A percentile compares a stretch with the other conserved stretches of the same genome.
These are phyloP conservation scores for Camponotus floridanus DNA, from an alignment of 1,140 invertebrate genomes.

Conservation along the genomic window DNA sequence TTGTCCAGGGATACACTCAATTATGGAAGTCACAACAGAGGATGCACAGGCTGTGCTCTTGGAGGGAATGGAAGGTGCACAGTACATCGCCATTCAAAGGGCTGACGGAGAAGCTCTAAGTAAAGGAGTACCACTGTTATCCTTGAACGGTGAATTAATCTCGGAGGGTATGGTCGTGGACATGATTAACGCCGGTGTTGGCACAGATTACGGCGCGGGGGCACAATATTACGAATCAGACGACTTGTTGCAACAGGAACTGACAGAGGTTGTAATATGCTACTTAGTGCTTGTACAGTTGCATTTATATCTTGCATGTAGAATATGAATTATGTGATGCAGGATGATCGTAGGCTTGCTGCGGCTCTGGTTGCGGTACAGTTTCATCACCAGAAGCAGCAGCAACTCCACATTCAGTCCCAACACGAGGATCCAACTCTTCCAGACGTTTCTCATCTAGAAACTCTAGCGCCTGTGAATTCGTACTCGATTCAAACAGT, in stretches of 20 bases:
- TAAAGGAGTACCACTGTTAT: conserved; percentile 83
- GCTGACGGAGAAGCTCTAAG: conserved; percentile 82
- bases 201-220: conserved; percentile 79
- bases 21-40: conserved; percentile 82
- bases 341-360: conserved; percentile 86
- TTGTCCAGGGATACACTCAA: conserved; percentile 34
- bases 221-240: conserved; percentile 86
- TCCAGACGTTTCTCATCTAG: conserved; percentile 81
- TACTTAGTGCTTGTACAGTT: neutral
- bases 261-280: conserved; percentile 80
- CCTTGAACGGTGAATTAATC: conserved; percentile 83
- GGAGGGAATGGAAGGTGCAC: conserved; percentile 84
- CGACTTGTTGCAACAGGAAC: conserved; percentile 83
- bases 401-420: conserved; percentile 78
- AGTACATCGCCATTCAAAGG: conserved; percentile 86
- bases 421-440: conserved; percentile 79
- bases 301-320: conserved; percentile 46
- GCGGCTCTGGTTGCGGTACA: conserved; percentile 87
- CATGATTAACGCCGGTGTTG: conserved; percentile 84
- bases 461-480: conserved; percentile 80
- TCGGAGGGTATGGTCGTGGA: conserved; percentile 86
- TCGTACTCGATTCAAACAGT: conserved; percentile 83
- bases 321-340: conserved; percentile 52
- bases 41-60: conserved; percentile 83
- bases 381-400: conserved; percentile 85